Evolutionary conservation across 2,888 invertebrate species (phyloP), one percentile per base, ranked within the genome.

Genomic region (Clistopyga incitator): DNA sequence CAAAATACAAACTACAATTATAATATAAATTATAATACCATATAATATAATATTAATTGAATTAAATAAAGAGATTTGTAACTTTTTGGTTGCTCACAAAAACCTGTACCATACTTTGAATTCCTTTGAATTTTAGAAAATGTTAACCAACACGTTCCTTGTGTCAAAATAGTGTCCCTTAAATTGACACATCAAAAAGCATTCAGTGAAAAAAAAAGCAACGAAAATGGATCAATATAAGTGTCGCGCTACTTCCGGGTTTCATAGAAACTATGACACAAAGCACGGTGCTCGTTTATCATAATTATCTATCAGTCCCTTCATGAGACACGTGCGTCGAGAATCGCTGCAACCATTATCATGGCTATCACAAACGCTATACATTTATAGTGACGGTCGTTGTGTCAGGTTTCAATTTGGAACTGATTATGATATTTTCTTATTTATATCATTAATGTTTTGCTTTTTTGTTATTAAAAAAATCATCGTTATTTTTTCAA

Each of bases 231-330:
- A 18, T 61, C 50, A 50, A 18, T 64, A 47, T 25, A 20, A n/a
- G n/a, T 20, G n/a, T 3, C 3, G 23, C 38, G 25, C 29, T 20
- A 74, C 47, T 67, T 59, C 67, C 74, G 61, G 20, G n/a, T 56
- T 45, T 54, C 25, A 67, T 50, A 38, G 54, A 47, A 34, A 82
- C 50, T 74, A 15, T 42, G 23, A 61, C 64, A 47, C 65, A 34
- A 77, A 84, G 78, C 65, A 20, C 54, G 78, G 67, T 20, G 20
- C 71, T 82, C 70, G 76, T 86, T 82, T 82, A 84, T 87, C 84
- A 75, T 85, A 85, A 87, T 85, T 84, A 74, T 56, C 52, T 68
- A 86, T 86, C 82, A 82, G 77, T 77, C 84, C 85, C 85, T 74
- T 84, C 13, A 47, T 4, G 42, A 64, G 54, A 75, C 75, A 75